Conservation (phyloP, 2,797 vertebrate species). For the Coreius guichenoti region DNA sequence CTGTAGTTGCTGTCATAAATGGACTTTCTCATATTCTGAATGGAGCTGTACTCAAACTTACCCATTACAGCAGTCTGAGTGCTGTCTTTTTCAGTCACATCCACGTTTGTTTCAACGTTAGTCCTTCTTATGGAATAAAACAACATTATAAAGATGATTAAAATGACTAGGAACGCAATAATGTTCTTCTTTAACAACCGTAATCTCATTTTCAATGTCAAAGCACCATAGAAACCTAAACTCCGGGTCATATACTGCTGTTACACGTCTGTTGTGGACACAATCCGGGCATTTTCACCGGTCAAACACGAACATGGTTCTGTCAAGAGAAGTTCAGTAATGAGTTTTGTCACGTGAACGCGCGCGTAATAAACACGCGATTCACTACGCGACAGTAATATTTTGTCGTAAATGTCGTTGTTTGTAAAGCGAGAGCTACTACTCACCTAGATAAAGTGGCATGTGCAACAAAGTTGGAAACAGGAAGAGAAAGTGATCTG, state of each 20-base stretch:
- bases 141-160: constrained; percentile 64
- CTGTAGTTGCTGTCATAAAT: constrained; percentile 76
- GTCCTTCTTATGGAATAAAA: constrained; percentile 66
- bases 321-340: constrained; percentile 39
- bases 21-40: constrained; percentile 65
- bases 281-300: constrained; percentile 4
- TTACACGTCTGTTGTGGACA: not conserved
- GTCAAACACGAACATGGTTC: constrained; percentile 12
- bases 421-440: constrained; percentile 46
- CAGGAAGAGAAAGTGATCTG: constrained; percentile 72
- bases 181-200: constrained; percentile 73
- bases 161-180: constrained; percentile 66
- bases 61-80: constrained; percentile 24
- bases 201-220: constrained; percentile 73
- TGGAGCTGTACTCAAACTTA: constrained; percentile 67
- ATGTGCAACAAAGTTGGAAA: constrained; percentile 63
- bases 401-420: not conserved
- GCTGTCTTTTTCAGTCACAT: not conserved
- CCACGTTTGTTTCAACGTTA: constrained; percentile 28
- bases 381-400: not conserved
- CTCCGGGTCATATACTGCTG: constrained; percentile 14
- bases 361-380: not conserved
- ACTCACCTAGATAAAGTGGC: constrained; percentile 63
- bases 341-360: not conserved
- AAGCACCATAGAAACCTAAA: not conserved